Base-by-base conservation (phyloP, 2,888 invertebrate species). In the Nipponacmea schrenckii region DNA sequence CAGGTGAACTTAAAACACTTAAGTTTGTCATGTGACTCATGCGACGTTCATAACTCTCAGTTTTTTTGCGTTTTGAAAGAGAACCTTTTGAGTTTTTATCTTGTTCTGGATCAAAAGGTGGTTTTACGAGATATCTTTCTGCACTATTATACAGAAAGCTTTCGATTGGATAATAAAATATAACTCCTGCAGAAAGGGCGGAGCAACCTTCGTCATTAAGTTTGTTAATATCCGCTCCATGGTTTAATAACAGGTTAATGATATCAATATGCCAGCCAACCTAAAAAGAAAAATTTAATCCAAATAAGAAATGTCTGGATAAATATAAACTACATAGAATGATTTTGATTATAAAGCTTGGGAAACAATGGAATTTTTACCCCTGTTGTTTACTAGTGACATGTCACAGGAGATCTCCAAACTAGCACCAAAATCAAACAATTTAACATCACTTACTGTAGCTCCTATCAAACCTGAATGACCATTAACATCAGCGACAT, bases 161-260 rank as follows among this genome's bases (percentile, higher is more conserved):
- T 20, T 86, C 84, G n/a, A 80, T 76, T 7, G 88, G 86, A 73
- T 88, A 89, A 74, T 83, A 88, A 73, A 84, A 86, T 24, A 89
- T 82, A 69, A 84, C 82, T 8, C 87, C 86, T 15, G 88, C 86
- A 3, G 86, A 81, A n/a, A 89, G 77, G 0, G 86, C 84, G 8
- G 89, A 88, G 62, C 87, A 83, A 5, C 88, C 87, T 72, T 87
- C 85, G 75, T 88, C 87, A 70, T 82, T 87, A 20, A 89, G 77
- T 72, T 86, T 84, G 78, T 89, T 89, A 10, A 89, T 85, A 73
- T 89, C 83, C 1, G 89, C 88, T 62, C 89, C 89, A 67, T 85
- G 82, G 74, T 89, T 88, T 12, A 89, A 80, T 31, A 89, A 78
- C 70, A 81, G 77, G 75, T 88, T 87, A 68, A 89, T 87, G 7